These are phyloP conservation scores for Scaptomyza cyrtandrae DNA, from an alignment of 2,888 invertebrate genomes.

Conservation along the genomic window DNA sequence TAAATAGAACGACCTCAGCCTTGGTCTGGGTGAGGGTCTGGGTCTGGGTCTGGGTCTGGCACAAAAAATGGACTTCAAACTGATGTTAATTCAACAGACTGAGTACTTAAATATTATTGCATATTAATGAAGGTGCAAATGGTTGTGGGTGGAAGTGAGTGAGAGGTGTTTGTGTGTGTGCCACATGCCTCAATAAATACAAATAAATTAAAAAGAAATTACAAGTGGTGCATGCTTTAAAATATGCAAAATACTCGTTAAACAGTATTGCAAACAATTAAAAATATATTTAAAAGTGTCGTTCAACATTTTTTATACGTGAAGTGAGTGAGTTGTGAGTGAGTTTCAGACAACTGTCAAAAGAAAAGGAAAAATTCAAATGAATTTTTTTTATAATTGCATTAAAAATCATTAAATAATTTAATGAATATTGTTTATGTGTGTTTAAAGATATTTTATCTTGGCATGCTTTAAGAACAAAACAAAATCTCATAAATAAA, in stretches of 20 bases:
- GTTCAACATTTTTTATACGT: background rate
- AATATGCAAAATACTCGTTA: conserved; percentile 28
- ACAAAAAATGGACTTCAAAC: conserved; percentile 30
- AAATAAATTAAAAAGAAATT: conserved; percentile 59
- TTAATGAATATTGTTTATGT: too few species aligned
- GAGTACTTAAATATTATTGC: conserved; percentile 55
- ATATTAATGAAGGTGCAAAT: conserved; percentile 64
- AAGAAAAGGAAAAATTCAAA: background rate
- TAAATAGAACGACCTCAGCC: conserved; percentile 36
- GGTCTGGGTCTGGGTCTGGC: conserved; percentile 2
- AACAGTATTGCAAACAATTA: conserved; percentile 43
- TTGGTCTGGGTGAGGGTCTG: background rate
- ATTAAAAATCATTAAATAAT: background rate
- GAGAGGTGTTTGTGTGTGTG: conserved; percentile 22
- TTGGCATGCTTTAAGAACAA: background rate
- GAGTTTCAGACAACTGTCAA: conserved; percentile 1
- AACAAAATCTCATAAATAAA: conserved; percentile 13
- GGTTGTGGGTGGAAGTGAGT: background rate
- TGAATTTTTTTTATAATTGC: background rate
- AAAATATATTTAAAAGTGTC: background rate
- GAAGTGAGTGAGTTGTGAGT: conserved; percentile 1
- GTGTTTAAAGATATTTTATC: background rate
- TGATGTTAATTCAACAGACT: conserved; percentile 32
- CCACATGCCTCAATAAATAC: conserved; percentile 62
- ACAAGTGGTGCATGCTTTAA: conserved; percentile 32